Base-by-base conservation (phyloP, 2,888 invertebrate genomes). In the Hemaris fuciformis region DNA sequence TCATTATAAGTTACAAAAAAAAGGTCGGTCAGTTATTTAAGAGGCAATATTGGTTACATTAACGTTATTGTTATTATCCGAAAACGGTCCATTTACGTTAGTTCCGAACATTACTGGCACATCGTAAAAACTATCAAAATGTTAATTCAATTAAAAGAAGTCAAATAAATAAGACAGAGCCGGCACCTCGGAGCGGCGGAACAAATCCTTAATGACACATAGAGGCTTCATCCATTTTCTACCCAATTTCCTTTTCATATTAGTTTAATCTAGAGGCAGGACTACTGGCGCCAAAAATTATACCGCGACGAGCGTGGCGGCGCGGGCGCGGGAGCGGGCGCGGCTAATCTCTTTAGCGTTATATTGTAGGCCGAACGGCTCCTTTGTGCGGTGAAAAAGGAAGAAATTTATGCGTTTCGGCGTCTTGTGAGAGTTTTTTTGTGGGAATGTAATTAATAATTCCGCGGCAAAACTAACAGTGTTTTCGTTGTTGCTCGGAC, bases 391-490 rank as follows among this genome's bases (percentile, higher is more conserved):
- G 84, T 88, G 87, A 89, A 91, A 92, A 92, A 91, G 89, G 90
- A 91, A 91, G 88, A 92, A 91, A 92, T 91, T 92, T 92, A 91
- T 92, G 89, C 87, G 88, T 89, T 90, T 89, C 92, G 92, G 91
- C 88, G 79, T 83, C 87, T 88, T 90, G 91, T 91, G 89, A 87
- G 80, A 83, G 89, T 91, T 92, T 92, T n/a, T 91, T 92, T 92
- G 89, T 91, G 76, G 72, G 89, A 90, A 91, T 90, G 92, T 93
- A 92, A 93, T 93, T 93, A 93, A 93, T 93, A 93, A 92, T 92
- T 92, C 91, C 89, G 93, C 93, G 93, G 93, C 91, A 93, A 93
- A 93, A 93, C 93, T 93, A 93, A 93, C 93, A 93, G 92, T 93
- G 93, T 92, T 92, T 91, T 91, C 85, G 91, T 89, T 88, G 85